These are phyloP conservation scores for Cephalopachus bancanus DNA, from an alignment of 2,797 vertebrate species.

Conservation along the genomic window DNA sequence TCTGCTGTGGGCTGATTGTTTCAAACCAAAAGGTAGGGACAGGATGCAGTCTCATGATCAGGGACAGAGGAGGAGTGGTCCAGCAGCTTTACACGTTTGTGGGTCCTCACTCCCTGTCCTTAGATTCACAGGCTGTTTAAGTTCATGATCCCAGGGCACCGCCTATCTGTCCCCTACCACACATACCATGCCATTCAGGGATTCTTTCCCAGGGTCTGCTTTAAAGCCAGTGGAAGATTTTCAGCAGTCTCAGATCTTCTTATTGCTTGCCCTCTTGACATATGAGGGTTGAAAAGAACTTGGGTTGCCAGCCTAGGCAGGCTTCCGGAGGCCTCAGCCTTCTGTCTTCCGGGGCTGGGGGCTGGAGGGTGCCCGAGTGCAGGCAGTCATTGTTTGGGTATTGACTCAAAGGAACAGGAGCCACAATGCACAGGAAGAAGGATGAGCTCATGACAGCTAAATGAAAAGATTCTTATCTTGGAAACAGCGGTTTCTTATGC, in stretches of 20 bases:
- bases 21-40: slow-evolving; percentile 17
- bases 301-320: slow-evolving; percentile 61
- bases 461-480: slow-evolving; percentile 86
- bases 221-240: slow-evolving; percentile 58
- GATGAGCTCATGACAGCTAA: slow-evolving; percentile 75
- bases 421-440: slow-evolving; percentile 74
- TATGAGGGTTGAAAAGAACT: slow-evolving; percentile 74
- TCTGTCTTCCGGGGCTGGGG: slow-evolving; percentile 66
- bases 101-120: background rate
- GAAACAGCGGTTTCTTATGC: slow-evolving; percentile 83
- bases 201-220: slow-evolving; percentile 64
- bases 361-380: background rate
- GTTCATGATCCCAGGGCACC: background rate
- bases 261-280: slow-evolving; percentile 72
- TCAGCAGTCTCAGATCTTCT: slow-evolving; percentile 64
- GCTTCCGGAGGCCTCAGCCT: slow-evolving; percentile 68
- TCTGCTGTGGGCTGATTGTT: slow-evolving; percentile 58
- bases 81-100: slow-evolving; percentile 50
- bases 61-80: slow-evolving; percentile 53
- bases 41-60: slow-evolving; percentile 26
- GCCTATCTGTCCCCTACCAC: background rate
- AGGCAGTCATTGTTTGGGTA: slow-evolving; percentile 78
- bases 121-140: background rate
- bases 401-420: slow-evolving; percentile 63
- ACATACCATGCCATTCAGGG: slow-evolving; percentile 18